phyloP scores from a whole-genome alignment of 2,797 vertebrate genomes.

The Vipera latastei region DNA sequence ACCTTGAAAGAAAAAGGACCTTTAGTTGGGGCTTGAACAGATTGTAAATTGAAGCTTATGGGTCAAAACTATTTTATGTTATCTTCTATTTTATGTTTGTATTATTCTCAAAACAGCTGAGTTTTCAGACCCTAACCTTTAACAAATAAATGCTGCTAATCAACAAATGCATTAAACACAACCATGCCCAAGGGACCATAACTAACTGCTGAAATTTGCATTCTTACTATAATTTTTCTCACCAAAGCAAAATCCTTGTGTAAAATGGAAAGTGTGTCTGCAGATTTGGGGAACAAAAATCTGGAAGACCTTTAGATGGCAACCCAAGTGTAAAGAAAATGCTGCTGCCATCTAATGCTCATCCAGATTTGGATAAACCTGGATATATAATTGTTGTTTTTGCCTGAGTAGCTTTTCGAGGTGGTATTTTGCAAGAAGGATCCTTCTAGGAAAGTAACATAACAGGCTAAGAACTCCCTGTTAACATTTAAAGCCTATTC shows the following conservation, averaged over 20 bases:
- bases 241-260: neutral
- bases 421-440: slow-evolving; percentile 10
- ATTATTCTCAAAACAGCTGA: neutral
- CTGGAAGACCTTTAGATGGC: neutral
- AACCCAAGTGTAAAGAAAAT: neutral
- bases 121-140: neutral
- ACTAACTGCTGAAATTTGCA: neutral
- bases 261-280: neutral
- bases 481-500: slow-evolving; percentile 66
- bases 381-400: neutral
- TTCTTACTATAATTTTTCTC: neutral
- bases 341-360: neutral
- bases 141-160: neutral
- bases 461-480: slow-evolving; percentile 42
- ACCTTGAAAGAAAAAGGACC: neutral
- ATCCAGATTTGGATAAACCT: neutral
- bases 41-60: neutral
- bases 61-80: neutral
- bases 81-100: neutral
- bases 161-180: neutral
- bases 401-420: slow-evolving; percentile 45
- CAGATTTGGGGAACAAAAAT: neutral
- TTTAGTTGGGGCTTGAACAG: neutral
- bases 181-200: neutral
- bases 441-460: slow-evolving; percentile 54